Conservation (phyloP, 2,797 vertebrate genomes). For the Acrocephalus scirpaceus region DNA sequence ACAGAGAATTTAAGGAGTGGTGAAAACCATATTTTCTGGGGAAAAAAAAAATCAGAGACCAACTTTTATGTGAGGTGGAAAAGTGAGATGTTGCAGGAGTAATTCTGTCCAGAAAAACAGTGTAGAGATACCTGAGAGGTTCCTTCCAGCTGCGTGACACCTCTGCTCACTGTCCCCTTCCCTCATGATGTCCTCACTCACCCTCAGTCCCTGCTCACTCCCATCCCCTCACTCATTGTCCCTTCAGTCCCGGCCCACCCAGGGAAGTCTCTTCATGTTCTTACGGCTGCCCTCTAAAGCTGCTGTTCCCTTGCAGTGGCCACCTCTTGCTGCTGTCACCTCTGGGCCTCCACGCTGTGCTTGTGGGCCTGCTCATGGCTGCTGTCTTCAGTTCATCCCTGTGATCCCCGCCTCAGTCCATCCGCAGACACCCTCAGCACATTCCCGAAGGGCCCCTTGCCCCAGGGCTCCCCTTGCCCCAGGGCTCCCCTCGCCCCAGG, state of each 20-base stretch:
- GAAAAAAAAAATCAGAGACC: background rate
- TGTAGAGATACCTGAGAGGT: background rate
- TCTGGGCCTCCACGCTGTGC: background rate
- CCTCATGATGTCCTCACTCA: background rate
- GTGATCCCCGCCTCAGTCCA: accelerated
- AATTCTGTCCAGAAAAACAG: background rate
- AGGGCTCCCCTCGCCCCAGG: no score
- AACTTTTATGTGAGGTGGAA: background rate
- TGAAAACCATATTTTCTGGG: background rate
- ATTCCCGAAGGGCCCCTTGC: background rate
- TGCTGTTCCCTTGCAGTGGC: background rate
- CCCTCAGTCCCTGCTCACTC: background rate
- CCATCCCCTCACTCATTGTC: background rate
- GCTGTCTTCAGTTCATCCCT: background rate
- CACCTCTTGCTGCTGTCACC: background rate
- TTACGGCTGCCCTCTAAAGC: background rate
- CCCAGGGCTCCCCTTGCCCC: no score
- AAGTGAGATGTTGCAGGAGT: background rate
- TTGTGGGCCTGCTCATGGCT: background rate
- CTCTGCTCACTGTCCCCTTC: background rate
- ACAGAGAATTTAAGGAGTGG: background rate
- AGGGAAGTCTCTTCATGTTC: background rate
- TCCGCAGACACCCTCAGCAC: background rate
- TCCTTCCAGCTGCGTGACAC: background rate
- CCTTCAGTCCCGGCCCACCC: no score